phyloP scores from a whole-genome alignment of 1,140 invertebrate genomes.

The Paramacrobiotus metropolitanus region DNA sequence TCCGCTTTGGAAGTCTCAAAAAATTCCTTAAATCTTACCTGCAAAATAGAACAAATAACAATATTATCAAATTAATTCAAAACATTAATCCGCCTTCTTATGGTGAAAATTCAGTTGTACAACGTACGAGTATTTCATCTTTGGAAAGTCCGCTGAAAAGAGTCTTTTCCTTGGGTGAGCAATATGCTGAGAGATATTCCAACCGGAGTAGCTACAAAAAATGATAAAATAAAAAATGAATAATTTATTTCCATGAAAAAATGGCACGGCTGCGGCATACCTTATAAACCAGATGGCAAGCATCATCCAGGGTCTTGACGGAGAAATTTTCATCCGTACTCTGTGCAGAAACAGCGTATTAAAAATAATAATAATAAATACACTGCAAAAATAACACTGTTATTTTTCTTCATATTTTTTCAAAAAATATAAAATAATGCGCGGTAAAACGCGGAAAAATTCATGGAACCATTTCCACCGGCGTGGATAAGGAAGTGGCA shows the following conservation, averaged over 20 bases:
- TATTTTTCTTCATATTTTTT: background rate
- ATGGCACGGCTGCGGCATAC: conserved; percentile 20
- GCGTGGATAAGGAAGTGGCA: too few relatives aligned
- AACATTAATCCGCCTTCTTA: too few relatives aligned
- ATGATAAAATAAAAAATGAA: background rate
- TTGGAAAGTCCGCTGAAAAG: background rate
- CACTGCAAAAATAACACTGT: background rate
- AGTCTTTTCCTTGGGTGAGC: conserved; percentile 31
- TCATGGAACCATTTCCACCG: too few relatives aligned
- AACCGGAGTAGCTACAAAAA: conserved; percentile 42
- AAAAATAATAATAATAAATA: background rate
- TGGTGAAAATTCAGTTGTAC: too few relatives aligned
- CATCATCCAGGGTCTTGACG: conserved; percentile 47
- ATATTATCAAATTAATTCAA: background rate
- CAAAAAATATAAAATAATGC: too few relatives aligned
- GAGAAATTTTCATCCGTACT: conserved; percentile 64
- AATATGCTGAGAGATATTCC: conserved; percentile 64
- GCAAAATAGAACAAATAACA: background rate
- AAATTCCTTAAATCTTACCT: background rate
- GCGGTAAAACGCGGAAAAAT: too few relatives aligned
- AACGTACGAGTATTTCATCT: background rate
- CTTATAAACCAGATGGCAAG: conserved; percentile 60
- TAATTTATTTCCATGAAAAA: background rate
- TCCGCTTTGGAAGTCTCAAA: background rate
- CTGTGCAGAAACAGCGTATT: too few relatives aligned